phyloP scores from a whole-genome alignment of 2,113 vertebrate species.

The Gracilinanus agilis region DNA sequence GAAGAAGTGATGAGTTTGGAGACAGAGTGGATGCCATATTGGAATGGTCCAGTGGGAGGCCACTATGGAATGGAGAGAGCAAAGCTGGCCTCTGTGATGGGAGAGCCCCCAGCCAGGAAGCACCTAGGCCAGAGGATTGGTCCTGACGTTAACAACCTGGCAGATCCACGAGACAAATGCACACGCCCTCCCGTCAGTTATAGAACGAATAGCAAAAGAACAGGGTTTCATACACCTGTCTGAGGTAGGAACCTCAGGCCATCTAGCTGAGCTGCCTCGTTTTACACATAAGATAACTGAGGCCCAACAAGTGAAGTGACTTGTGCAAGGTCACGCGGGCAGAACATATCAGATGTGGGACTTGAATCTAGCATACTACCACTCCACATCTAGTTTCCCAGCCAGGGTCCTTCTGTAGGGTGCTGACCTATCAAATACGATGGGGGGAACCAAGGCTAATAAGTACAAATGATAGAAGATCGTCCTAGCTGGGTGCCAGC shows the following conservation, averaged over 20 bases:
- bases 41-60: not conserved
- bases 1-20: not conserved
- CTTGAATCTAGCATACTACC: too few species aligned
- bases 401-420: not conserved
- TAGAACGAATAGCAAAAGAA: not conserved
- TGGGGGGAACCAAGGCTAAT: not conserved
- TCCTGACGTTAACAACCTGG: not conserved
- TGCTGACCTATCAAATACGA: not conserved
- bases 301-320: not conserved
- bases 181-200: not conserved
- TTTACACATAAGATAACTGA: not conserved
- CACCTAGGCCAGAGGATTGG: not conserved
- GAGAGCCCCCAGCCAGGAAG: not conserved
- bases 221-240: not conserved
- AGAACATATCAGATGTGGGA: not conserved
- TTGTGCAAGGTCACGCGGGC: not conserved
- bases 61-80: not conserved
- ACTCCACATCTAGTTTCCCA: not conserved
- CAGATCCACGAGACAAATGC: not conserved
- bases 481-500: not conserved
- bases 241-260: not conserved
- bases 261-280: not conserved
- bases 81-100: not conserved
- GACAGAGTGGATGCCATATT: not conserved
- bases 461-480: slow-evolving; percentile 15